A percentile compares a stretch with the other conserved stretches of the same genome.
These are phyloP conservation scores for Triplophysa rosa DNA, from an alignment of 2,113 vertebrate genomes.

Conservation along the genomic window DNA sequence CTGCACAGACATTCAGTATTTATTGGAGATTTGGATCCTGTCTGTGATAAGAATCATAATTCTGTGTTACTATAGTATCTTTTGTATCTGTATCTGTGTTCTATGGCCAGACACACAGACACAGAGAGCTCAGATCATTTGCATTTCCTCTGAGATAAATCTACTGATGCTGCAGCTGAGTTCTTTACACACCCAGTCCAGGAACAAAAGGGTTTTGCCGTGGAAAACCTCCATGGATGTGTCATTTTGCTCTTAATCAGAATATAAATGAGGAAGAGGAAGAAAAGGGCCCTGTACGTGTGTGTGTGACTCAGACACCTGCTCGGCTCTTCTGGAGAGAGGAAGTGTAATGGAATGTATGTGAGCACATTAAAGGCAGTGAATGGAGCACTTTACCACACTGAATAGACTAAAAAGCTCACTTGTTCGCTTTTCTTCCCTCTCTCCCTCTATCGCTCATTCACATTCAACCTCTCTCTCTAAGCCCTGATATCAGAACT, in stretches of 20 bases:
- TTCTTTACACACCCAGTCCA: constrained; percentile 8
- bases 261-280: constrained; percentile 32
- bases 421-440: constrained; percentile 31
- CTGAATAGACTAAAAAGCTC: constrained; percentile 37
- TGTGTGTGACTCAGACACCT: constrained; percentile 32
- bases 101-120: background rate
- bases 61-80: background rate
- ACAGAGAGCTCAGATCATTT: background rate
- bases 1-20: background rate
- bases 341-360: constrained; percentile 35
- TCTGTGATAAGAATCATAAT: background rate
- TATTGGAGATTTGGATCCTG: background rate
- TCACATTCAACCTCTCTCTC: constrained; percentile 20
- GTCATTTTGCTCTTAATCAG: constrained; percentile 38
- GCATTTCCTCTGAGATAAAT: background rate
- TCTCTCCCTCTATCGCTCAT: constrained; percentile 9
- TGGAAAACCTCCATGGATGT: constrained; percentile 31
- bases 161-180: background rate
- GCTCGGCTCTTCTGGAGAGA: constrained; percentile 25
- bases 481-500: constrained; percentile 22
- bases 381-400: constrained; percentile 25
- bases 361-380: constrained; percentile 58
- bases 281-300: constrained; percentile 11
- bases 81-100: background rate
- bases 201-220: background rate